Evolutionary conservation across 2,888 invertebrate species (phyloP).

Genomic region (Pristionchus maxplancki): DNA sequence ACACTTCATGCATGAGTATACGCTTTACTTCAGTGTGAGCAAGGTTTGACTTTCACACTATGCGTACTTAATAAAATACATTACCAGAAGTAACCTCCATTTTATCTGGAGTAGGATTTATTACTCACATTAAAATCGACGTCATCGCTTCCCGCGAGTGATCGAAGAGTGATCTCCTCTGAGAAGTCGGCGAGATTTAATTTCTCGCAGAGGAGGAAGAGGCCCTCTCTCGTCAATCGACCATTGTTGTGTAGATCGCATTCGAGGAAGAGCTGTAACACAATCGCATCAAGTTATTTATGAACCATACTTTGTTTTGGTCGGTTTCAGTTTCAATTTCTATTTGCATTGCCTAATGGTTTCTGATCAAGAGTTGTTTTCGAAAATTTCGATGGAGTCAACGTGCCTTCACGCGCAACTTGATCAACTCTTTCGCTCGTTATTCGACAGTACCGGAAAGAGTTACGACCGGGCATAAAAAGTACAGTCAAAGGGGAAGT

Average conservation of each 20-base stretch:
- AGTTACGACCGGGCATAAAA: slow-evolving; percentile 37
- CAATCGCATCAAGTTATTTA: too few relatives aligned
- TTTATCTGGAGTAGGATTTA: not conserved
- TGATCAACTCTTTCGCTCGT: slow-evolving; percentile 13
- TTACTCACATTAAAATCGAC: slow-evolving; percentile 63
- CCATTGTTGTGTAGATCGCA: slow-evolving; percentile 63
- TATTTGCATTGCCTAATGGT: not conserved
- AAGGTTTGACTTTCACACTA: too few relatives aligned
- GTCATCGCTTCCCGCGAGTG: slow-evolving; percentile 57
- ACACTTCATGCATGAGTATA: not conserved
- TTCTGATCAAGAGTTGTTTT: not conserved
- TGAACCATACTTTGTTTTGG: not conserved
- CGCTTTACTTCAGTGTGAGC: not conserved
- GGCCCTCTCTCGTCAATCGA: slow-evolving; percentile 59
- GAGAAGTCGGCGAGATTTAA: slow-evolving; percentile 64
- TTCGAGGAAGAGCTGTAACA: slow-evolving; percentile 64
- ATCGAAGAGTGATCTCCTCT: slow-evolving; percentile 60
- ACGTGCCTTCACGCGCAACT: not conserved
- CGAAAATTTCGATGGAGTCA: not conserved
- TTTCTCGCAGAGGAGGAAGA: slow-evolving; percentile 62
- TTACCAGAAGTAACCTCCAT: too few relatives aligned
- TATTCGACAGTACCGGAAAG: slow-evolving; percentile 3
- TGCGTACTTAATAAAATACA: not conserved
- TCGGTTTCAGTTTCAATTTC: not conserved
- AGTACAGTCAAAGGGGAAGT: slow-evolving; percentile 10